Base-by-base conservation (phyloP, 2,797 vertebrate genomes). In the Moxostoma hubbsi region DNA sequence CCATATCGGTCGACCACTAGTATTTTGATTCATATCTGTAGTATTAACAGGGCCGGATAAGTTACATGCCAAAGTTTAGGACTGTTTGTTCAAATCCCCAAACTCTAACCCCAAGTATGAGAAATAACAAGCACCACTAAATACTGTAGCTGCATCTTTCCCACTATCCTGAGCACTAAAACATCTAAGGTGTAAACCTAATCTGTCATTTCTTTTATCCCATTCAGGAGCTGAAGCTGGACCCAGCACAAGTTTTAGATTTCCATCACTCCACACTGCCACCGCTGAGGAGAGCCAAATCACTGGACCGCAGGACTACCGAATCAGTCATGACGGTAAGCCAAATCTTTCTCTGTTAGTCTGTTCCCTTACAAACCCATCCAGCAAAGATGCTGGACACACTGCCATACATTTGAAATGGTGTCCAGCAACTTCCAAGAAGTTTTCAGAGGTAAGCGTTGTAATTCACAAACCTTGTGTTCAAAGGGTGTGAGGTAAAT, bases 251-350 rank as follows among this genome's bases (percentile, higher is more conserved):
- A 73, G 87, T 84, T 79, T 83, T 90, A 83, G 91, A 93, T 80
- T 94, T 94, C 79, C 87, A 84, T 55, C 87, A 87, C 83, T 93
- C 94, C 73, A 86, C 90, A 18, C 86, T 93, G 51, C 94, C 93
- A 4, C 94, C 94, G 49, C 87, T 94, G 74, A 92, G 94, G 70
- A 91, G 94, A 89, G 93, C 94, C 78, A 95, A 94, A 90, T 95
- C 94, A 15, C 89, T 95, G 88, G 94, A 95, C 87, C 89, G 94
- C 75, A 89, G 94, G 84, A 95, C 94, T 62, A 95, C 94, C 0
- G 94, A 95, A 84, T 95, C 94, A 0, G 92, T 95, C 82, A 95
- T 95, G 94, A 94, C 94, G 11, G 94, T 95, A 83, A 94, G 92
- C 82, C 10, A 13, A 16, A 24, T 45, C 18, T 36, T 6, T 24